phyloP scores from a whole-genome alignment of 1,140 invertebrate genomes.

The Octopus sinensis region DNA sequence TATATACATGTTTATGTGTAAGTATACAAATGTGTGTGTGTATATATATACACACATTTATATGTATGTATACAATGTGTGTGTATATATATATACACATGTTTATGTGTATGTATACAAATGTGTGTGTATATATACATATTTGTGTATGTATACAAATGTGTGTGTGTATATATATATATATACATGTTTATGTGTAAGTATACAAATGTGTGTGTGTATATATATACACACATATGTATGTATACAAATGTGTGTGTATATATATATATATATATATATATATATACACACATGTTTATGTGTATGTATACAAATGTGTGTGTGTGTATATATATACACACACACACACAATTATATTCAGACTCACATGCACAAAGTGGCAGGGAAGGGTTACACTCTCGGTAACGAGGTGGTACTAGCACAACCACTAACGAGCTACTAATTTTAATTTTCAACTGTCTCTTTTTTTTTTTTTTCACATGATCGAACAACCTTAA shows the following conservation, averaged over 20 bases:
- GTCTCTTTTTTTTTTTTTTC: neutral
- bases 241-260: slow-evolving; percentile 11
- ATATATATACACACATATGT: neutral
- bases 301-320: neutral
- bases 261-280: neutral
- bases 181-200: slow-evolving; percentile 6
- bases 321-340: neutral
- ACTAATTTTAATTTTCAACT: neutral
- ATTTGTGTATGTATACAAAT: slow-evolving; percentile 11
- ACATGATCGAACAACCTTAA: neutral
- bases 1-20: neutral
- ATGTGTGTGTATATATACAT: too few species aligned
- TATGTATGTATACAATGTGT: neutral
- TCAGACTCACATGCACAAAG: neutral
- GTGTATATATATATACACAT: neutral
- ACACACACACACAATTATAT: neutral
- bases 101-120: accelerated
- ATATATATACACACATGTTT: neutral
- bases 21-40: neutral
- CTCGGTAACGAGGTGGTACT: too few species aligned
- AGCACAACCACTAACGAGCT: too few species aligned
- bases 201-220: neutral
- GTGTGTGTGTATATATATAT: slow-evolving; percentile 7
- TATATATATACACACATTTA: neutral
- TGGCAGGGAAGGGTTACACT: too few species aligned